Evolutionary conservation across 2,888 invertebrate genomes (phyloP).

Genomic region (Parnassius smintheus): DNA sequence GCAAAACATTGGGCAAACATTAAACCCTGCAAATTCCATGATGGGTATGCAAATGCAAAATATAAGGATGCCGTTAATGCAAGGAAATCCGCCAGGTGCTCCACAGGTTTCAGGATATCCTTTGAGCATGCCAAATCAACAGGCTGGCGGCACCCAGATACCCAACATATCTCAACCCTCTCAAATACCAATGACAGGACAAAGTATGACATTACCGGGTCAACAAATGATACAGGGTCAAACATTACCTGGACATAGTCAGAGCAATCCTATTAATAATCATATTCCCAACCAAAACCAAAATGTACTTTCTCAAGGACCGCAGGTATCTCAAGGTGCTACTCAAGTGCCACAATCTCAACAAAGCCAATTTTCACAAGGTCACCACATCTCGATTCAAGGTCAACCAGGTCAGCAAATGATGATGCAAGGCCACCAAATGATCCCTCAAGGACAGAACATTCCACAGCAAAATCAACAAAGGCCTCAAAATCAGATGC

Average conservation of each 20-base stretch:
- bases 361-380: constrained; percentile 41
- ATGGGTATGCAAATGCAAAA: constrained; percentile 67
- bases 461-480: constrained; percentile 36
- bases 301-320: constrained; percentile 42
- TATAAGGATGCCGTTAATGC: constrained; percentile 68
- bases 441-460: constrained; percentile 48
- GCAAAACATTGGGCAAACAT: constrained; percentile 47
- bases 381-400: constrained; percentile 46
- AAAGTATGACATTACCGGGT: constrained; percentile 49
- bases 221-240: constrained; percentile 47
- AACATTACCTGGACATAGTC: constrained; percentile 27
- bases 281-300: constrained; percentile 43
- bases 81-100: constrained; percentile 50
- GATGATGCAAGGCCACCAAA: constrained; percentile 53
- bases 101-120: constrained; percentile 53
- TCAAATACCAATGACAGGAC: constrained; percentile 49
- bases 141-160: constrained; percentile 44
- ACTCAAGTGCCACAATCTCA: constrained; percentile 36
- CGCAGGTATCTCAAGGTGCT: constrained; percentile 44
- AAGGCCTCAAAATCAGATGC: constrained; percentile 40
- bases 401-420: constrained; percentile 50
- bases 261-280: constrained; percentile 16
- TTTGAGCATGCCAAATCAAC: constrained; percentile 54
- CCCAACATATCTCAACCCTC: constrained; percentile 47
- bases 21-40: constrained; percentile 60